phyloP scores from a whole-genome alignment of 2,797 vertebrate genomes.

The Corythornis leucogaster region DNA sequence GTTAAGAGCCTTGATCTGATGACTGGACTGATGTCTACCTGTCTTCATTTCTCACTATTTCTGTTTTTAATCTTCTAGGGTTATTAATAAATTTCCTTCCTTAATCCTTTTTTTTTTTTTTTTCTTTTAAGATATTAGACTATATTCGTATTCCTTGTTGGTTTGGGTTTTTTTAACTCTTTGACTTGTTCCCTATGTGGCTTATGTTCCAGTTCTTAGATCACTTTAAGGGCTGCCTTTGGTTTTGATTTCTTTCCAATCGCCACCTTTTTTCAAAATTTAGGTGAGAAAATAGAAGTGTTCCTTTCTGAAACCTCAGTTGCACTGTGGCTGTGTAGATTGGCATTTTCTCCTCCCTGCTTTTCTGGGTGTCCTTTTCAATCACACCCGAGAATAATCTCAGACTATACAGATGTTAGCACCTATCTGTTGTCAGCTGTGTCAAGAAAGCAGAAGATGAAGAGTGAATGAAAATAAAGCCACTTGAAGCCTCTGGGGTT shows the following conservation, averaged over 20 bases:
- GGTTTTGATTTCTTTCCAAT: background rate
- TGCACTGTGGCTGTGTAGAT: background rate
- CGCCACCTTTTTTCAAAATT: background rate
- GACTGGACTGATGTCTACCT: background rate
- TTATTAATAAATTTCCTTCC: background rate
- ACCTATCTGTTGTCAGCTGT: slow-evolving; percentile 17
- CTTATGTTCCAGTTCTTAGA: background rate
- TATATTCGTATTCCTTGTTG: background rate
- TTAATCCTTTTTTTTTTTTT: background rate
- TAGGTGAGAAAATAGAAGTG: background rate
- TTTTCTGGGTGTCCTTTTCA: background rate
- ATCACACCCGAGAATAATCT: slow-evolving; percentile 13
- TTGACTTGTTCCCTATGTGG: background rate
- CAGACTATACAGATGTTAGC: background rate
- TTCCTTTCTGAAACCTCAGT: background rate
- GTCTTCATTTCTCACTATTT: background rate
- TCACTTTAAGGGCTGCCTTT: background rate
- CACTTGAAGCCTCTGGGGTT: background rate
- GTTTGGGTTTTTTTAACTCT: background rate
- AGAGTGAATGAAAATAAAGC: slow-evolving; percentile 38
- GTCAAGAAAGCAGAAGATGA: slow-evolving; percentile 25
- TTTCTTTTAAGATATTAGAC: background rate
- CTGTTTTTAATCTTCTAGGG: background rate
- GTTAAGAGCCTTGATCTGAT: background rate
- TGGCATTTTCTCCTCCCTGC: background rate